These are phyloP conservation scores for Biston betularia DNA, from an alignment of 2,888 invertebrate species.

Conservation along the genomic window DNA sequence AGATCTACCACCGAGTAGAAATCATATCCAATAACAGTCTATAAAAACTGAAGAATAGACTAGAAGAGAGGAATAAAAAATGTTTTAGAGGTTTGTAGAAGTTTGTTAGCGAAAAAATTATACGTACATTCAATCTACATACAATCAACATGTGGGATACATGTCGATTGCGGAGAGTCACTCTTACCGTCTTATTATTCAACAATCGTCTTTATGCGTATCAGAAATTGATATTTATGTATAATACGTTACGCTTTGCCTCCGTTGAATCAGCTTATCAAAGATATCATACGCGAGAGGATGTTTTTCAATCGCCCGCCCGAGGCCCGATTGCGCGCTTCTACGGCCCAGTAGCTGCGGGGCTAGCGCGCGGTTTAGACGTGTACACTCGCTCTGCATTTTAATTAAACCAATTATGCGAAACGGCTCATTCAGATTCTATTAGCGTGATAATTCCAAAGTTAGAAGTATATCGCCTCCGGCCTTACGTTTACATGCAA, in stretches of 20 bases:
- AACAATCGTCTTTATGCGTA: slow-evolving; percentile 11
- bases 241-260: slow-evolving; percentile 17
- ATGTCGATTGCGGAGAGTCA: background rate
- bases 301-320: slow-evolving; percentile 41
- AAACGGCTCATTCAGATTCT: slow-evolving; percentile 38
- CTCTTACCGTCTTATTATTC: slow-evolving; percentile 10
- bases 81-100: no score
- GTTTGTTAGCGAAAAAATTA: background rate
- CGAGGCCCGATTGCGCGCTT: slow-evolving; percentile 31
- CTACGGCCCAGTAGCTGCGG: slow-evolving; percentile 32
- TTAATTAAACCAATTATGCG: slow-evolving; percentile 24
- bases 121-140: background rate
- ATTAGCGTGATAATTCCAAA: slow-evolving; percentile 43
- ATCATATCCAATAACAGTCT: no score
- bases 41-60: no score
- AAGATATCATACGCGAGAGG: slow-evolving; percentile 43
- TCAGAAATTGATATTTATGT: slow-evolving; percentile 15
- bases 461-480: slow-evolving; percentile 30
- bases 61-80: no score
- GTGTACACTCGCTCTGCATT: slow-evolving; percentile 24
- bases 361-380: slow-evolving; percentile 34
- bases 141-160: no score
- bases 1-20: no score
- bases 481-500: slow-evolving; percentile 38
- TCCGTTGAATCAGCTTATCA: slow-evolving; percentile 42